These are phyloP conservation scores for Cerastoderma edule DNA, from an alignment of 2,888 invertebrate species.

Conservation along the genomic window DNA sequence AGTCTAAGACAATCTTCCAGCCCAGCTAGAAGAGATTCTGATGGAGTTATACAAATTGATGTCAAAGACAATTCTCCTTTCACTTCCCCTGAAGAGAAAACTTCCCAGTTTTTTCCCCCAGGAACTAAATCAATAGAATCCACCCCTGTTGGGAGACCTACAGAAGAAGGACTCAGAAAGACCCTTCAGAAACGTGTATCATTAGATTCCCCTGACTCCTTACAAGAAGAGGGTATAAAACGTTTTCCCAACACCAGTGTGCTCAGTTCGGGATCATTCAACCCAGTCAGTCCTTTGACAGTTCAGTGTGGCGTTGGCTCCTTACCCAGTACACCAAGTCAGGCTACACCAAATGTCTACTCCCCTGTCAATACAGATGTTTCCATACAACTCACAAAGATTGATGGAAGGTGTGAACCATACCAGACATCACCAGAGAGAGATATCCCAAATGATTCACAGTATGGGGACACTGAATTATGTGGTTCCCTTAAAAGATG, in stretches of 20 bases:
- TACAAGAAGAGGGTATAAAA: constrained; percentile 1
- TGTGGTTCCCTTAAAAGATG: constrained; percentile 70
- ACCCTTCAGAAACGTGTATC: constrained; percentile 13
- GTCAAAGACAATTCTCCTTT: background rate
- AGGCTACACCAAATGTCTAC: constrained; percentile 38
- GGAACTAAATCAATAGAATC: background rate
- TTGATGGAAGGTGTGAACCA: constrained; percentile 56
- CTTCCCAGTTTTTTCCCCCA: no score
- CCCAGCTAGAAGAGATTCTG: background rate
- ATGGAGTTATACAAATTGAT: no score
- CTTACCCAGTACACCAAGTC: constrained; percentile 40
- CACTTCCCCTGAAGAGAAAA: background rate
- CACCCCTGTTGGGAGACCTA: constrained; percentile 1
- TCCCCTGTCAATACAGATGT: constrained; percentile 49
- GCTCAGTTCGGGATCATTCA: background rate
- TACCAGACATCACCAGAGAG: constrained; percentile 50
- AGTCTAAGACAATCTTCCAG: no score
- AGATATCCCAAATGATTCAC: constrained; percentile 24
- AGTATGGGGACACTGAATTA: constrained; percentile 41
- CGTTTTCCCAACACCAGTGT: background rate
- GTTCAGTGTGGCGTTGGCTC: constrained; percentile 7
- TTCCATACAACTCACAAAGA: constrained; percentile 63
- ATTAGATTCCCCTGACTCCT: constrained; percentile 11
- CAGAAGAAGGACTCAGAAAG: background rate
- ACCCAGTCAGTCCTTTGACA: background rate